Percentiles rank a stretch among this genome's conserved stretches.
phyloP scores from a whole-genome alignment of 2,113 vertebrate species.

The Pontoporia blainvillei region DNA sequence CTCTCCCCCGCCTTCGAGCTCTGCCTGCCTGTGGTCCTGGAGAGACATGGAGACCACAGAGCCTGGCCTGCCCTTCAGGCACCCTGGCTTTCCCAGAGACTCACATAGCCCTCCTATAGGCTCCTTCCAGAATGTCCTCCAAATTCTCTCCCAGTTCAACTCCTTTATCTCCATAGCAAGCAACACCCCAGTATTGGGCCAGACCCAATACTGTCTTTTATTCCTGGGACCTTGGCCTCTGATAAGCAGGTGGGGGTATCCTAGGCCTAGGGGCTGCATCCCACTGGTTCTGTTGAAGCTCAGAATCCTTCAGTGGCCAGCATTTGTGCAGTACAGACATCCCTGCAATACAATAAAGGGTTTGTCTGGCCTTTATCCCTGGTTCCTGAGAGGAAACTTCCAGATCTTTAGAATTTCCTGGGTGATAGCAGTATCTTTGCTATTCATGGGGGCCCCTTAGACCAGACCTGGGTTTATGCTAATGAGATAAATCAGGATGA shows the following conservation, averaged over 20 bases:
- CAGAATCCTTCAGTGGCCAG: background rate
- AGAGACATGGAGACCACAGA: background rate
- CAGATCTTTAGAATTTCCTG: background rate
- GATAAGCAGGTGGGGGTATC: background rate
- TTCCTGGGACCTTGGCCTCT: background rate
- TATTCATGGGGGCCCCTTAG: background rate
- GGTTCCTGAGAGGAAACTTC: background rate
- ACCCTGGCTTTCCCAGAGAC: background rate
- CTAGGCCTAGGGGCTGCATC: accelerated
- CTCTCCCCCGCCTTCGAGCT: background rate
- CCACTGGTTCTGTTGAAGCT: background rate
- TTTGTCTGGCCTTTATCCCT: background rate
- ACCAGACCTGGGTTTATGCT: background rate
- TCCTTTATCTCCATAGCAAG: background rate
- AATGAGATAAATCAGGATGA: background rate
- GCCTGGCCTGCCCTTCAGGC: too few relatives aligned
- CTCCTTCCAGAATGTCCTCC: background rate
- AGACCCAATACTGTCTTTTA: background rate
- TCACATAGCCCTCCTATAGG: background rate
- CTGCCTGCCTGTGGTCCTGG: background rate
- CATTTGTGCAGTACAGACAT: background rate
- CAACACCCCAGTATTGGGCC: background rate
- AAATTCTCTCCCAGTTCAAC: background rate
- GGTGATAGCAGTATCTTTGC: background rate
- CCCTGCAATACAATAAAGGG: background rate